Evolutionary conservation across 2,113 vertebrate genomes (phyloP).

Genomic region (Xenus cinereus): DNA sequence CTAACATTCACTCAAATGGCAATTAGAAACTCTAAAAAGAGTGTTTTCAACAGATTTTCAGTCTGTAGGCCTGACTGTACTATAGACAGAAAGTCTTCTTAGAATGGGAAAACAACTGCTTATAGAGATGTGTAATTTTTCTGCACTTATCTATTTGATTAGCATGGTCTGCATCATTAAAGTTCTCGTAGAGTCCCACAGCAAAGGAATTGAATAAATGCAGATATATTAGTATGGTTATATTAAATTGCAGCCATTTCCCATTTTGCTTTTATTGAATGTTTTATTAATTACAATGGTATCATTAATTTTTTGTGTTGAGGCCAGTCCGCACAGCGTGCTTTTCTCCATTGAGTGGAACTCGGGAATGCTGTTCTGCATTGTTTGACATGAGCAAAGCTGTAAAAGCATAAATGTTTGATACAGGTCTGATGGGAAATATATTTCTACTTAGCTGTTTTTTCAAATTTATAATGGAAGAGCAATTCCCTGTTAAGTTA

Average conservation of each 20-base stretch:
- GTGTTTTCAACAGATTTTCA: not conserved
- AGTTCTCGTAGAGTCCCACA: not conserved
- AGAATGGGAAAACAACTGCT: not conserved
- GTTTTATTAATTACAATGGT: conserved; percentile 59
- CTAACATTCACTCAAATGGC: not conserved
- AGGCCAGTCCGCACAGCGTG: not conserved
- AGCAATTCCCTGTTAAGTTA: conserved; percentile 21
- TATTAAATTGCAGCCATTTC: conserved; percentile 14
- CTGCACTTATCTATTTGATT: conserved; percentile 15
- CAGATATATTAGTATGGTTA: not conserved
- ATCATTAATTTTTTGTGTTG: conserved; percentile 27
- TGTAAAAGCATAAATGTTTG: conserved; percentile 59
- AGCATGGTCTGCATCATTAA: not conserved
- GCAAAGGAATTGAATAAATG: not conserved
- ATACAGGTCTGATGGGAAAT: conserved; percentile 51
- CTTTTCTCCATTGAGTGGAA: not conserved
- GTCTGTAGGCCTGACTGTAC: not conserved
- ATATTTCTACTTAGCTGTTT: conserved; percentile 22
- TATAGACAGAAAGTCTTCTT: not conserved
- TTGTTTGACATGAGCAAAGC: conserved; percentile 49
- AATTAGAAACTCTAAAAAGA: not conserved
- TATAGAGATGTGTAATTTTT: not conserved
- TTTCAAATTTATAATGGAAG: conserved; percentile 8
- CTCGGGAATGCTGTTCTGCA: conserved; percentile 6
- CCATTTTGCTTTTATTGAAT: conserved; percentile 28